Evolutionary conservation across 2,888 invertebrate genomes (phyloP).

Genomic region (Parnassius mnemosyne): DNA sequence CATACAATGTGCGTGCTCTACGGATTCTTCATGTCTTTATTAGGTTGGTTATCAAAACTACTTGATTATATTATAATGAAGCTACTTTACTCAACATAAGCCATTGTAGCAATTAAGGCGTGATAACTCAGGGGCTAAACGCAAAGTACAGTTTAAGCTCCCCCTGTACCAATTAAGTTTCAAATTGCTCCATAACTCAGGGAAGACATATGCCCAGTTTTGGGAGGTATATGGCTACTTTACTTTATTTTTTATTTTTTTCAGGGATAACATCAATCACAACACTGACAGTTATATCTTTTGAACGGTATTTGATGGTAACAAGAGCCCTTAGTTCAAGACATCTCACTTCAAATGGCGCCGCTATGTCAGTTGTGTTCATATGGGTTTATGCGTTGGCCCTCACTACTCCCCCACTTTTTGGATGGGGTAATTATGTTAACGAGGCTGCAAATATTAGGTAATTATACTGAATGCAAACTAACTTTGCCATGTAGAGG

Average conservation of each 20-base stretch:
- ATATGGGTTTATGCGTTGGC: slow-evolving; percentile 88
- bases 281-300: slow-evolving; percentile 85
- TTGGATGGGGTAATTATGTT: slow-evolving; percentile 89
- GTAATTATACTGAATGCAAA: slow-evolving; percentile 47
- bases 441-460: slow-evolving; percentile 88
- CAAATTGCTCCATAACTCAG: too few relatives aligned
- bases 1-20: slow-evolving; percentile 82
- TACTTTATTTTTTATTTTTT: slow-evolving; percentile 32
- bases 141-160: too few relatives aligned
- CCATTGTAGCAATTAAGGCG: too few relatives aligned
- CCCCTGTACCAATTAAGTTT: too few relatives aligned
- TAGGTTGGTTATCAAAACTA: slow-evolving; percentile 75
- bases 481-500: too few relatives aligned
- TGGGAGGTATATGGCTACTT: too few relatives aligned
- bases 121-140: too few relatives aligned
- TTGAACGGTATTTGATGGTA: slow-evolving; percentile 86
- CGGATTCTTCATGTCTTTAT: slow-evolving; percentile 86
- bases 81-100: too few relatives aligned
- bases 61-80: too few relatives aligned
- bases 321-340: slow-evolving; percentile 80
- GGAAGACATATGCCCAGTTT: too few relatives aligned
- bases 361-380: slow-evolving; percentile 75
- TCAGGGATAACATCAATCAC: slow-evolving; percentile 84
- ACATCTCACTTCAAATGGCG: slow-evolving; percentile 76
- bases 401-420: slow-evolving; percentile 85